Evolutionary conservation across 2,797 vertebrate species (phyloP).

Genomic region (Hypotaenidia philippensis): DNA sequence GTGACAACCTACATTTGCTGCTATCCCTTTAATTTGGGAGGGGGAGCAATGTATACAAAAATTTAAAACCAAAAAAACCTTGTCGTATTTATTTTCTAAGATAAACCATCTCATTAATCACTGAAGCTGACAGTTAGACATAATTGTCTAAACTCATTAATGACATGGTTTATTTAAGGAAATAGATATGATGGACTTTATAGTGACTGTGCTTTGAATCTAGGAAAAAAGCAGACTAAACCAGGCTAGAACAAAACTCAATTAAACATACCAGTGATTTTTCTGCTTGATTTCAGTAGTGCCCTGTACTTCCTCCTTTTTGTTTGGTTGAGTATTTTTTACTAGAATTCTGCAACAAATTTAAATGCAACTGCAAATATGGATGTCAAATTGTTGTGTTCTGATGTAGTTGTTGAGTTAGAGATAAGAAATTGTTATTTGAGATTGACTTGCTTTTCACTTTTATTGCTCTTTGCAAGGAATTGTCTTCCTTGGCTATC

Average conservation of each 20-base stretch:
- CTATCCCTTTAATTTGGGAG: neutral
- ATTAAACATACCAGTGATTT: neutral
- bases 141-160: constrained; percentile 6
- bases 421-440: neutral
- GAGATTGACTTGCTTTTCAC: neutral
- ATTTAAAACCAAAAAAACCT: neutral
- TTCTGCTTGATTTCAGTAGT: neutral
- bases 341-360: neutral
- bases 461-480: neutral
- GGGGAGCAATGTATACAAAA: neutral
- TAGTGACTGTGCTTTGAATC: neutral
- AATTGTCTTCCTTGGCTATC: neutral
- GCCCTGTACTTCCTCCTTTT: fast-evolving
- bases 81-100: neutral
- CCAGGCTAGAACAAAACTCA: neutral
- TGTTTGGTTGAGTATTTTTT: neutral
- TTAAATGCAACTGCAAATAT: neutral
- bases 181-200: constrained; percentile 8
- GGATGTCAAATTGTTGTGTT: neutral
- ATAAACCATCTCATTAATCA: constrained; percentile 22
- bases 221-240: neutral
- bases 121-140: neutral
- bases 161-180: constrained; percentile 23
- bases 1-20: neutral
- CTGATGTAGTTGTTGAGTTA: neutral